These are phyloP conservation scores for Taurulus bubalis DNA, from an alignment of 2,113 vertebrate genomes.

Conservation along the genomic window DNA sequence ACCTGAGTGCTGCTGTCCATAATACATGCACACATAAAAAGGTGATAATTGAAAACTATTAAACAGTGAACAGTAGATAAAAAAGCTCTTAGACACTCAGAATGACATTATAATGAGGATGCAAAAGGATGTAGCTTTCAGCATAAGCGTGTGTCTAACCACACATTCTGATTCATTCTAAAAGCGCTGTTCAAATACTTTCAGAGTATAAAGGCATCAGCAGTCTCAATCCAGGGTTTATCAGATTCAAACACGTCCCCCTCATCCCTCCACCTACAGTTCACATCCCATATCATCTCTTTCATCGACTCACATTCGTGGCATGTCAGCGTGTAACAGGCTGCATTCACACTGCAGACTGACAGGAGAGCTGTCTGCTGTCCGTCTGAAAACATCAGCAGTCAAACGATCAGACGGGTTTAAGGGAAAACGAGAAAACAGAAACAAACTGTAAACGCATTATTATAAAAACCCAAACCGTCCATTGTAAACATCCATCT, in stretches of 20 bases:
- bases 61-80: slow-evolving; percentile 11
- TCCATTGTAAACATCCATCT: background rate
- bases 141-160: slow-evolving; percentile 5
- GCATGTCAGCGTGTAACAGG: background rate
- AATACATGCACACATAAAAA: slow-evolving; percentile 4
- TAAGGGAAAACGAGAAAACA: background rate
- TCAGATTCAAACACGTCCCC: slow-evolving; percentile 5
- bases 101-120: background rate
- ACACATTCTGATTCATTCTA: background rate
- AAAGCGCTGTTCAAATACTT: background rate
- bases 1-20: slow-evolving; percentile 23
- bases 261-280: background rate
- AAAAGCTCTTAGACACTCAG: background rate
- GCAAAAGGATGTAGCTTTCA: slow-evolving; percentile 6
- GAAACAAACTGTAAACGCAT: too few relatives aligned
- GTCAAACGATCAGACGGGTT: background rate
- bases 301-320: background rate
- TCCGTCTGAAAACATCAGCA: background rate
- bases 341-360: slow-evolving; percentile 23
- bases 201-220: background rate
- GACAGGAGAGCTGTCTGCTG: background rate
- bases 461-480: background rate
- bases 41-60: slow-evolving; percentile 10
- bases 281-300: slow-evolving; percentile 11
- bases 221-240: background rate